phyloP scores from a whole-genome alignment of 1,140 invertebrate genomes.

The Pogonognathellus flavescens region DNA sequence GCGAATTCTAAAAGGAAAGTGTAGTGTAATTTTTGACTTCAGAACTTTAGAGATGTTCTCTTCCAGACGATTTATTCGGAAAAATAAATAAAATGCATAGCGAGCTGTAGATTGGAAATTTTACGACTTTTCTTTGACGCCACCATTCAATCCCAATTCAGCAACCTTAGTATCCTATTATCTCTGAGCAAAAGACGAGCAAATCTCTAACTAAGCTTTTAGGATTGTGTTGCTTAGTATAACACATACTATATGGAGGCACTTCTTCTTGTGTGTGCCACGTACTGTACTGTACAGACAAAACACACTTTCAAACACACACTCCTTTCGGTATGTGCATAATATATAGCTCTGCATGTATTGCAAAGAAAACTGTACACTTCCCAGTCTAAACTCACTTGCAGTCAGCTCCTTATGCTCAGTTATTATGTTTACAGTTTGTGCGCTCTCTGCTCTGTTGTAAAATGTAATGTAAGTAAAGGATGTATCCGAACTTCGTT shows the following conservation, averaged over 20 bases:
- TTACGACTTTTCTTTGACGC: slow-evolving; percentile 47
- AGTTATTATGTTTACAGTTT: background rate
- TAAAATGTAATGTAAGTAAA: background rate
- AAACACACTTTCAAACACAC: background rate
- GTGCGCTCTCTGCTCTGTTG: background rate
- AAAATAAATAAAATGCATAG: slow-evolving; percentile 53
- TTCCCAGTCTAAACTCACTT: background rate
- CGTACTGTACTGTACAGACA: background rate
- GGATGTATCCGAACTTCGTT: background rate
- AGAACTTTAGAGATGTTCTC: slow-evolving; percentile 37
- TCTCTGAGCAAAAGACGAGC: slow-evolving; percentile 23
- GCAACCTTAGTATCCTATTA: background rate
- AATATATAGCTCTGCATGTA: too few relatives aligned
- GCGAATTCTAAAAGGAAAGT: slow-evolving; percentile 27
- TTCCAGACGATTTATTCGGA: slow-evolving; percentile 47
- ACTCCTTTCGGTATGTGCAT: background rate
- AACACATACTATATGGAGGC: background rate
- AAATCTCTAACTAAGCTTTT: slow-evolving; percentile 23
- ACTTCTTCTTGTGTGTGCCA: background rate
- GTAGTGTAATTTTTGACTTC: slow-evolving; percentile 15
- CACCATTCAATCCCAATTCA: slow-evolving; percentile 41
- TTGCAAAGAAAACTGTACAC: too few relatives aligned
- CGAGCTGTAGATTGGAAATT: slow-evolving; percentile 52
- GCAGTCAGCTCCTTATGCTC: background rate
- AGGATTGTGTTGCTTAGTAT: background rate